Conservation (phyloP, 30 jellyfish, hydroid and myxozoan species). For the Chironex yamaguchii region DNA sequence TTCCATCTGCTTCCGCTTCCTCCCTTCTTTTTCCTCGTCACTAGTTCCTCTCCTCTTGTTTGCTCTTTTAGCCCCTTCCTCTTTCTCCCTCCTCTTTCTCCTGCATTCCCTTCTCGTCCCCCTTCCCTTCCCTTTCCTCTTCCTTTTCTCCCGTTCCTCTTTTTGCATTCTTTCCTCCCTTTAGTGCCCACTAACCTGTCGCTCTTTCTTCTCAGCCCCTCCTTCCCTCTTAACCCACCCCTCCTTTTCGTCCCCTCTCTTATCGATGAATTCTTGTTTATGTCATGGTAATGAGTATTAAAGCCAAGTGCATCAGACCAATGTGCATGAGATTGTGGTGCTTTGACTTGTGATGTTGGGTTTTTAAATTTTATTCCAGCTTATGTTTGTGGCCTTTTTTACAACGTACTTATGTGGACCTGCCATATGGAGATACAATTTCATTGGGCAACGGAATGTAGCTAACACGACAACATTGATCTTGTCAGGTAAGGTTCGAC, state of each 20-base stretch:
- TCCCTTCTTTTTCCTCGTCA: not conserved
- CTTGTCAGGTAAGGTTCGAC: too few species aligned
- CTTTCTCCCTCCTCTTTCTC: not conserved
- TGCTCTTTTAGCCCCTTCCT: not conserved
- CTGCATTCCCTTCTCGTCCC: not conserved
- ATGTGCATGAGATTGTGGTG: too few species aligned
- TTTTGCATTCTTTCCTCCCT: not conserved
- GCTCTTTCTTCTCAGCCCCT: not conserved
- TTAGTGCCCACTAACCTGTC: not conserved
- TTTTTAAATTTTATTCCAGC: too few species aligned
- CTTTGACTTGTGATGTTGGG: too few species aligned
- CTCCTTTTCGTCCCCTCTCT: not conserved
- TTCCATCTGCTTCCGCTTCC: not conserved
- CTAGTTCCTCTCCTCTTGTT: not conserved
- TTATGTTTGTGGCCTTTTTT: too few species aligned
- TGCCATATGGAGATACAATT: too few species aligned
- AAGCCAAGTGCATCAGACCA: too few species aligned
- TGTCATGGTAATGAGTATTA: too few species aligned
- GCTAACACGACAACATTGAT: too few species aligned
- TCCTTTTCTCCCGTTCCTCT: not conserved
- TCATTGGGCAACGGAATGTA: too few species aligned
- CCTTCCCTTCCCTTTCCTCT: not conserved
- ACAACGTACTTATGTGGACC: too few species aligned
- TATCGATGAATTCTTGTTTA: too few species aligned
- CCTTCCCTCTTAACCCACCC: not conserved